A percentile compares a stretch with the other conserved stretches of the same genome.
Evolutionary conservation across 2,888 invertebrate genomes (phyloP).

Genomic region (Eurois occulta): DNA sequence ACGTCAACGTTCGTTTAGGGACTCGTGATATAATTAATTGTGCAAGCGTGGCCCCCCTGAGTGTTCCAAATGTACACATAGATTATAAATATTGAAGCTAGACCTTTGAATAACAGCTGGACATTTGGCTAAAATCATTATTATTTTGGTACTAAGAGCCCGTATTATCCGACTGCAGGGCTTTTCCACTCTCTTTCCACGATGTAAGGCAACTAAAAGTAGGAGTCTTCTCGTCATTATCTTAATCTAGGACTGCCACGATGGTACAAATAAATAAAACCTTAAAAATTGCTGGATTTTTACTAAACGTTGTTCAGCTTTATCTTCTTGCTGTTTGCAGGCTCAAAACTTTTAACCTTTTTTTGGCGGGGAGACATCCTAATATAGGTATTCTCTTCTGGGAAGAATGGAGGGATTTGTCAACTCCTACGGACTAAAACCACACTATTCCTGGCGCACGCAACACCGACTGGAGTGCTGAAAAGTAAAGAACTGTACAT

Average conservation of each 20-base stretch:
- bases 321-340: neutral
- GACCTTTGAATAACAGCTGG: neutral
- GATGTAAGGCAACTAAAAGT: neutral
- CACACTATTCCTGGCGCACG: neutral
- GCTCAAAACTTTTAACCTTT: neutral
- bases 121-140: neutral
- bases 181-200: neutral
- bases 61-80: constrained; percentile 15
- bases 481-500: neutral
- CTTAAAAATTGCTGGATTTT: neutral
- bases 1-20: constrained; percentile 81
- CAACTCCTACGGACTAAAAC: neutral
- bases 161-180: neutral
- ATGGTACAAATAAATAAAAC: neutral
- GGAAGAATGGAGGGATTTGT: neutral
- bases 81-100: constrained; percentile 29
- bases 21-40: constrained; percentile 80
- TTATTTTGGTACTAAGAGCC: neutral
- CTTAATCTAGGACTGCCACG: neutral
- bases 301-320: neutral
- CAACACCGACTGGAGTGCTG: neutral
- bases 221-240: neutral
- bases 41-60: constrained; percentile 63
- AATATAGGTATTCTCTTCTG: neutral
- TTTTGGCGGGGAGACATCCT: neutral